A percentile compares a stretch with the other conserved stretches of the same genome.
These are phyloP conservation scores for Melanophora roralis DNA, from an alignment of 2,888 invertebrate genomes.

Conservation along the genomic window DNA sequence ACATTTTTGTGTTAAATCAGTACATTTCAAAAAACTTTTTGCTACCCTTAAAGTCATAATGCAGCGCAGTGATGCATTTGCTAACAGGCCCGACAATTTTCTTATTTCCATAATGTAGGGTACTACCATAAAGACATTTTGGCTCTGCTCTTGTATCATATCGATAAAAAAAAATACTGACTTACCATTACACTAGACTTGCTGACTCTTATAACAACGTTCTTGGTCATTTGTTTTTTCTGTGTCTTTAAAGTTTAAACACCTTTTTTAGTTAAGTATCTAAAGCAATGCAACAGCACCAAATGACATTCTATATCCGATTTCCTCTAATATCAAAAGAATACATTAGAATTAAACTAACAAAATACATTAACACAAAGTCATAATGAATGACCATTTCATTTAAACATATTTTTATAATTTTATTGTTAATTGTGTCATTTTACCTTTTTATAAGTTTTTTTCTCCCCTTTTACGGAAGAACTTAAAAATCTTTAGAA, in stretches of 20 bases:
- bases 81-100: neutral
- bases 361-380: neutral
- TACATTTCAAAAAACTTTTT: neutral
- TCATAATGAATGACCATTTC: slow-evolving; percentile 36
- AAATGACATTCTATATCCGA: slow-evolving; percentile 62
- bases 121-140: slow-evolving; percentile 24
- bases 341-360: neutral
- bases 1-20: neutral
- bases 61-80: too few relatives aligned
- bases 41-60: too few relatives aligned
- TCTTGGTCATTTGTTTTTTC: neutral
- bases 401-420: slow-evolving; percentile 41
- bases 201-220: slow-evolving; percentile 46
- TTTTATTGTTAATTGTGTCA: slow-evolving; percentile 35
- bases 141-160: neutral
- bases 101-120: neutral
- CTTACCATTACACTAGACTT: slow-evolving; percentile 48
- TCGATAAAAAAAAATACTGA: neutral
- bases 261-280: neutral
- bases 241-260: neutral
- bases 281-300: neutral
- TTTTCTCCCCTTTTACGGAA: slow-evolving; percentile 7
- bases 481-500: neutral
- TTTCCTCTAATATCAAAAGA: slow-evolving; percentile 45
- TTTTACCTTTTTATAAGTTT: slow-evolving; percentile 34